Percentiles rank a stretch among this genome's conserved stretches.
These are phyloP conservation scores for Cephalopachus bancanus DNA, from an alignment of 2,797 vertebrate genomes.

Conservation along the genomic window DNA sequence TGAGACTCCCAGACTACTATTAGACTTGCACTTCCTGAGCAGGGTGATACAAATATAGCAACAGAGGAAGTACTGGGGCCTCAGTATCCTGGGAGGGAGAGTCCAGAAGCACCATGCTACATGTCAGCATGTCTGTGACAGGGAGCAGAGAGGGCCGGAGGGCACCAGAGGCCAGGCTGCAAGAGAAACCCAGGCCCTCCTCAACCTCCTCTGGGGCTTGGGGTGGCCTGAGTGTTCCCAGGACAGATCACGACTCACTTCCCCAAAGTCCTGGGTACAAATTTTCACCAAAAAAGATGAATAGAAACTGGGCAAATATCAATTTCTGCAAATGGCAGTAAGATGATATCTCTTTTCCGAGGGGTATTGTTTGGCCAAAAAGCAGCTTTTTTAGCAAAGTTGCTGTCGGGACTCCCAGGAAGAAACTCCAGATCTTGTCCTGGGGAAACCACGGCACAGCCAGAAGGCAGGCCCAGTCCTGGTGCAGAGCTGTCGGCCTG, in stretches of 20 bases:
- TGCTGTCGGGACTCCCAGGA: not conserved
- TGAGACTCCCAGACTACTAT: slow-evolving; percentile 74
- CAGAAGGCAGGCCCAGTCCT: not conserved
- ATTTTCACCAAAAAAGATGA: not conserved
- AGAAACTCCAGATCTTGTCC: not conserved
- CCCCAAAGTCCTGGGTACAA: not conserved
- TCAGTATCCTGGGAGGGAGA: not conserved
- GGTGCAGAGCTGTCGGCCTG: not conserved
- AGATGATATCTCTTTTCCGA: not conserved
- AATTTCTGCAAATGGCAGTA: not conserved
- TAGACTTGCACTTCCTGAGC: slow-evolving; percentile 78
- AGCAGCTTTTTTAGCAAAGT: not conserved
- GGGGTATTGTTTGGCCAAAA: not conserved
- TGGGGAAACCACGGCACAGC: too few relatives aligned
- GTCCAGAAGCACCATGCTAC: not conserved
- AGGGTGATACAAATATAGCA: slow-evolving; percentile 10
- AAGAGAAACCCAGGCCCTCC: not conserved
- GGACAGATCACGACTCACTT: not conserved
- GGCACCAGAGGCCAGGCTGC: too few relatives aligned
- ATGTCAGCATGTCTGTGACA: not conserved
- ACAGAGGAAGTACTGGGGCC: not conserved
- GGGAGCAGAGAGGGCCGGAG: too few relatives aligned
- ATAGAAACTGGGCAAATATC: not conserved
- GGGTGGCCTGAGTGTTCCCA: not conserved
- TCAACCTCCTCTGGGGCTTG: not conserved